Percentiles rank a stretch among this genome's conserved stretches.
Conservation (phyloP, 2,113 vertebrate genomes). For the Leiothrix lutea region DNA sequence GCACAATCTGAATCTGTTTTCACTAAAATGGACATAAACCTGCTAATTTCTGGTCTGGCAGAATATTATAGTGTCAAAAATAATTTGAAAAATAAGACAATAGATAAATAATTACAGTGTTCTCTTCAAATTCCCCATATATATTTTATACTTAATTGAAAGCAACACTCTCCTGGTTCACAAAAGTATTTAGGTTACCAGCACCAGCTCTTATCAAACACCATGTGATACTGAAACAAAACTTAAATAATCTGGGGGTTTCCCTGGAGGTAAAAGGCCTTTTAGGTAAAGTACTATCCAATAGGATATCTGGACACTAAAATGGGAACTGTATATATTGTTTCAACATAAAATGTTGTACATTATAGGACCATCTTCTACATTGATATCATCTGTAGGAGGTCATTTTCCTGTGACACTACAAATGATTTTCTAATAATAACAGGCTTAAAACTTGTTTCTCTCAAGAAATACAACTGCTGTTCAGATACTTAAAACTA, state of each 20-base stretch:
- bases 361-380: neutral
- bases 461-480: neutral
- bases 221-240: neutral
- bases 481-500: neutral
- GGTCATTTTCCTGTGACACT: neutral
- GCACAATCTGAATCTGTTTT: neutral
- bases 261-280: neutral
- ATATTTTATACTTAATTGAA: neutral
- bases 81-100: neutral
- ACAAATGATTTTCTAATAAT: neutral
- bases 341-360: neutral
- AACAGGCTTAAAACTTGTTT: conserved; percentile 7
- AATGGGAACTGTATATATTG: neutral
- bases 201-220: neutral
- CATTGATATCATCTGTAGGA: neutral
- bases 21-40: neutral
- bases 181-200: neutral
- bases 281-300: neutral
- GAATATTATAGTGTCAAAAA: neutral
- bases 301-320: neutral
- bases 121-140: neutral
- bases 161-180: neutral
- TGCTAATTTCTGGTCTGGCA: neutral
- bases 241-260: neutral
- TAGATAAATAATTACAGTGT: neutral